Evolutionary conservation across 2,797 vertebrate genomes (phyloP), one percentile per base, ranked within the genome.

Genomic region (Sarcophilus harrisii): DNA sequence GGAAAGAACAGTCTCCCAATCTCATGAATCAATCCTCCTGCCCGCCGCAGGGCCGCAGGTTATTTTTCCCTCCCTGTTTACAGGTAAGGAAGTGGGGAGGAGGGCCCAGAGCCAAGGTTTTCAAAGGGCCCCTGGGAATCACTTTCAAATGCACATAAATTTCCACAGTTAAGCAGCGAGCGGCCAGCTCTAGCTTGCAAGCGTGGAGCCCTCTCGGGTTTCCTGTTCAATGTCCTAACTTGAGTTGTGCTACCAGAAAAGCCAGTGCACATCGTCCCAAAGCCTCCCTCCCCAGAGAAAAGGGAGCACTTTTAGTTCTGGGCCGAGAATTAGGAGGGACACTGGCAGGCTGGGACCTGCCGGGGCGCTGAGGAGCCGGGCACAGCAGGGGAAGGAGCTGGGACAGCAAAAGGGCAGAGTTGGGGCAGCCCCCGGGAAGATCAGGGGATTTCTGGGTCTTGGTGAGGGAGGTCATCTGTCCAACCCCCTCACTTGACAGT

Each of bases 181-280:
- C 90, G 29, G 87, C 49, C 87, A 81, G 49, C 91, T 93, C 94
- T 52, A 81, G 90, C 93, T 81, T 58, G 38, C 58, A 66, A 45
- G 54, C 28, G 45, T 45, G 32, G 55, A 57, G 58, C 57, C 96
- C 96, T 94, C 91, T 90, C 57, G 52, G 49, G 49, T 94, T 96
- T 95, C 97, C 95, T 92, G 91, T 90, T 92, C 94, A 95, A 6
- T 94, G 95, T 97, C 91, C 95, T 90, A 91, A 97, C 95, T 96
- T 97, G 96, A 96, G 92, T 81, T 95, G 73, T 93, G 60, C 73
- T 96, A 93, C 95, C 95, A 96, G 97, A 97, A 97, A 96, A 96
- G 95, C 92, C 66, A 45, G 54, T 94, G 93, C 60, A 96, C 96
- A 92, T 94, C 90, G n/a, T n/a, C 92, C 90, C 89, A 92, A 96